Evolutionary conservation across 1,140 invertebrate species (phyloP).

Genomic region (Onthophagus taurus): DNA sequence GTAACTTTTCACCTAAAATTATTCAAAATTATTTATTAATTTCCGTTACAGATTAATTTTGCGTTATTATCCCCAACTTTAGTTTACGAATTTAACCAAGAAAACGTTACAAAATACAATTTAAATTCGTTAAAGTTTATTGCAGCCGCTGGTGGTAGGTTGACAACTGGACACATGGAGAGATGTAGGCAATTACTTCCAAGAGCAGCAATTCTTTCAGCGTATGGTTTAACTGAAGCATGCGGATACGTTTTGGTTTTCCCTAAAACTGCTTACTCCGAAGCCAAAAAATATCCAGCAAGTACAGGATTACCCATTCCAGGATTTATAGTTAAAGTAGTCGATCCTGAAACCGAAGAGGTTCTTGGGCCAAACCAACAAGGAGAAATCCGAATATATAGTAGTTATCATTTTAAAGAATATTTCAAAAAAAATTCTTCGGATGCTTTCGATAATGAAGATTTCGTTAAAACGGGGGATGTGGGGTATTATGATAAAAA

Average conservation of each 20-base stretch:
- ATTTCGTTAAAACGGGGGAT: conserved; percentile 69
- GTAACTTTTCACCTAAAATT: background rate
- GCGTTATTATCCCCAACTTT: background rate
- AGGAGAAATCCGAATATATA: conserved; percentile 47
- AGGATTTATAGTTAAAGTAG: background rate
- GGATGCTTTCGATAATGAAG: conserved; percentile 47
- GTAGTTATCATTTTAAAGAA: conserved; percentile 41
- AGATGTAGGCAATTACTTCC: background rate
- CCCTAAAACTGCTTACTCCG: background rate
- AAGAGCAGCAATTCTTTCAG: background rate
- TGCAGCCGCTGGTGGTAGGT: background rate
- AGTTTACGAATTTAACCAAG: background rate
- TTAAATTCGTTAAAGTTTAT: background rate
- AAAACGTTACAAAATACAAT: background rate
- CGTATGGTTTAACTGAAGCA: background rate
- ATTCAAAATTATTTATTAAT: background rate
- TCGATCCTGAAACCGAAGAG: conserved; percentile 39
- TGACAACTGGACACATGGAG: background rate
- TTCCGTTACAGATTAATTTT: background rate
- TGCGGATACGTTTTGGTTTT: background rate
- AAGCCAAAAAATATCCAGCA: background rate
- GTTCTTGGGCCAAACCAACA: conserved; percentile 36
- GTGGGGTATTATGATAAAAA: conserved; percentile 55
- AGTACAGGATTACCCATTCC: background rate
- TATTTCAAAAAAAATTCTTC: conserved; percentile 50